Conservation (phyloP, 2,888 invertebrate genomes). For the Mythimna vitellina region DNA sequence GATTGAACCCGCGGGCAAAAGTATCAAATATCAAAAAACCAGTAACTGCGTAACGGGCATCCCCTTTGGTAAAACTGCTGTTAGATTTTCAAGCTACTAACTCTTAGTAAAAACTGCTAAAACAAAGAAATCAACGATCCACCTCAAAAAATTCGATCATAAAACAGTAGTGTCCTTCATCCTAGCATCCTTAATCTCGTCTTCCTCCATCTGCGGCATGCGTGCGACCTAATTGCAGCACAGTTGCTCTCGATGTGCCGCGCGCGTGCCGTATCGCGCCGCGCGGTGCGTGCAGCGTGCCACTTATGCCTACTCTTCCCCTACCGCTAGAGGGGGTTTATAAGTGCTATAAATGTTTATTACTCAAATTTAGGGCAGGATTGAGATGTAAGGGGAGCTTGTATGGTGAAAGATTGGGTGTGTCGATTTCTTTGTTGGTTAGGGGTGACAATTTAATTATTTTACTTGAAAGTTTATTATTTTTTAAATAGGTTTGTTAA, state of each 20-base stretch:
- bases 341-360: conserved; percentile 52
- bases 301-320: conserved; percentile 31
- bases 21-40: no score
- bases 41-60: no score
- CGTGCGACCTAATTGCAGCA: conserved; percentile 64
- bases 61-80: neutral
- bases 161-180: neutral
- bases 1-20: no score
- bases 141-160: neutral
- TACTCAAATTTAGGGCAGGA: conserved; percentile 45
- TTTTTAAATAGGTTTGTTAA: neutral
- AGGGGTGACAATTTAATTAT: conserved; percentile 6
- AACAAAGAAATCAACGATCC: no score
- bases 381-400: conserved; percentile 27
- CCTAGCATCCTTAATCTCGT: neutral
- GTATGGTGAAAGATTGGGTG: conserved; percentile 27
- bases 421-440: conserved; percentile 11
- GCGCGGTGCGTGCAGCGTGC: conserved; percentile 53
- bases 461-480: neutral
- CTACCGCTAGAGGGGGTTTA: neutral
- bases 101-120: neutral
- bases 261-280: conserved; percentile 65
- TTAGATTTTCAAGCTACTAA: neutral
- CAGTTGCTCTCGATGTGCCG: conserved; percentile 36
- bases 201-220: conserved; percentile 48